Evolutionary conservation across 1,140 invertebrate genomes (phyloP), one percentile per base, ranked within the genome.

Genomic region (Matsumurasca onukii): DNA sequence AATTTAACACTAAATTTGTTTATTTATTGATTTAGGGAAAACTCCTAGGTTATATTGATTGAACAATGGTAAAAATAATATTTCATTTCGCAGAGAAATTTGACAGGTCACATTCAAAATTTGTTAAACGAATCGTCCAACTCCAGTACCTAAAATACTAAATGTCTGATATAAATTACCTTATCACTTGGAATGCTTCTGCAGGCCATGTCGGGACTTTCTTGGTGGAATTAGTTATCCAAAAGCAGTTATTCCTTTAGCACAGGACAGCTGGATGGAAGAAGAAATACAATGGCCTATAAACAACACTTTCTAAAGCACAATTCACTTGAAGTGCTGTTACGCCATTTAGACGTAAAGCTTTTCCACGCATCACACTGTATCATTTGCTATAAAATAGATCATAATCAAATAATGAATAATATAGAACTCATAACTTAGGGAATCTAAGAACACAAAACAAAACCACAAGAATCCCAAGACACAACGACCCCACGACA

Each of bases 131-230:
- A n/a, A n/a, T n/a, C n/a, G n/a, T n/a, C n/a, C n/a, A n/a, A n/a
- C n/a, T n/a, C n/a, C n/a, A n/a, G n/a, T n/a, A n/a, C n/a, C n/a
- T n/a, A n/a, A n/a, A n/a, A n/a, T n/a, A n/a, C n/a, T n/a, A n/a
- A 17, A 9, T 2, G 52, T 12, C 12, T 20, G 29, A 55, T 3
- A 59, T 25, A 39, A 49, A 2, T 30, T 70, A 70, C 69, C 69
- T 70, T 70, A 65, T 70, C 69, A 31, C 62, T 64, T 20, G 69
- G 69, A 57, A 70, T 70, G 22, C 63, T 64, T 31, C 69, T 68
- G 29, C 66, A 68, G 24, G 57, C 66, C 66, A 68, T 68, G 9
- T 12, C 39, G 24, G 49, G 3, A 51, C 17, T 22, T 27, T 68
- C 27, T 24, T 31, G 22, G 31, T 59, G 20, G 13, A 68, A 9